Evolutionary conservation across 2,113 vertebrate species (phyloP).

Genomic region (Poicephalus meyeri): DNA sequence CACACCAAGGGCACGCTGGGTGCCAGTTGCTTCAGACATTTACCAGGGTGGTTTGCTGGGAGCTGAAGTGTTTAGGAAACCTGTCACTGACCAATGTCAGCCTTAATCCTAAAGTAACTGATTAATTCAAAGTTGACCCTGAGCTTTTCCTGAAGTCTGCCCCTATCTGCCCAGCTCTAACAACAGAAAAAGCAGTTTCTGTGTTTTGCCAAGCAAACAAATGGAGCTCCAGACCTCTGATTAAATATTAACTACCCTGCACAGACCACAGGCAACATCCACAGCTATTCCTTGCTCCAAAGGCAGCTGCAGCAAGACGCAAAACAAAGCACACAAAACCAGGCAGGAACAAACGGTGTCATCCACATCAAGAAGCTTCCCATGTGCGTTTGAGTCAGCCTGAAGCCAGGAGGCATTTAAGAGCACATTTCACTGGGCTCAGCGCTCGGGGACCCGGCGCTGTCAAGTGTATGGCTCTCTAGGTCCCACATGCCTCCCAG

Average conservation of each 20-base stretch:
- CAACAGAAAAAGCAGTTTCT: background rate
- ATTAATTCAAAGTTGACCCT: conserved; percentile 45
- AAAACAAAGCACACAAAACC: conserved; percentile 18
- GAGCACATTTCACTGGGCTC: conserved; percentile 13
- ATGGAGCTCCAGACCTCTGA: conserved; percentile 52
- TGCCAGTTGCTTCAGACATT: background rate
- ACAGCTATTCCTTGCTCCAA: conserved; percentile 55
- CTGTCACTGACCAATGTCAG: background rate
- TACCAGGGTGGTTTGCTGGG: background rate
- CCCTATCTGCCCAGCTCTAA: background rate
- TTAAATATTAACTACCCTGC: conserved; percentile 65
- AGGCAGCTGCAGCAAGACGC: conserved; percentile 16
- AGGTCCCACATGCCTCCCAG: background rate
- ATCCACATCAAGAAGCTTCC: conserved; percentile 28
- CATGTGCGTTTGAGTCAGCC: conserved; percentile 36
- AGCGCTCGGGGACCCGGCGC: background rate
- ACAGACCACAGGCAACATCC: conserved; percentile 40
- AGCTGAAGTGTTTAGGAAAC: background rate
- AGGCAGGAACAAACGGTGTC: conserved; percentile 21
- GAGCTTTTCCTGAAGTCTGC: background rate
- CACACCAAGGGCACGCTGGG: background rate
- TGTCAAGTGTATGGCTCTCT: background rate
- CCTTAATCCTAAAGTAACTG: background rate
- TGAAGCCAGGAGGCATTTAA: conserved; percentile 33
- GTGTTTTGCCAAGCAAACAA: background rate